phyloP scores from a whole-genome alignment of 2,888 invertebrate species.

The Augiades crinisus region DNA sequence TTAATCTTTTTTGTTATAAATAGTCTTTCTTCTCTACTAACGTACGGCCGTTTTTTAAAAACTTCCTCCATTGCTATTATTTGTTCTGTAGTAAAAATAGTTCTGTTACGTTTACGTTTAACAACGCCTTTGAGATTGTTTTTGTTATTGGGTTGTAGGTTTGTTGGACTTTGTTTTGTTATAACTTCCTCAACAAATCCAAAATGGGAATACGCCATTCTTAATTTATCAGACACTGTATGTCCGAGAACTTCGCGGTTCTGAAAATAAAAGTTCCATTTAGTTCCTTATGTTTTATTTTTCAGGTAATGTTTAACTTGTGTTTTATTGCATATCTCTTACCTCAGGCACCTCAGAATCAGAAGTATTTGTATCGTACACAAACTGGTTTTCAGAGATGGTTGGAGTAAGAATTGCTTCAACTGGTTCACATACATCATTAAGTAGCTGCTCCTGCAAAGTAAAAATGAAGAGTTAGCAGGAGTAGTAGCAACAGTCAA shows the following conservation, averaged over 20 bases:
- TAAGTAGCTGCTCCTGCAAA: background rate
- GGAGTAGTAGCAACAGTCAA: too few species aligned
- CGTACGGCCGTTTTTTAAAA: slow-evolving; percentile 84
- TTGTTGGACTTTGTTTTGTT: background rate
- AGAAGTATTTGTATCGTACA: background rate
- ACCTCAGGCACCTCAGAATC: slow-evolving; percentile 7
- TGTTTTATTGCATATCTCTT: slow-evolving; percentile 1
- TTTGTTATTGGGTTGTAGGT: background rate
- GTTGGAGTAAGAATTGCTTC: background rate
- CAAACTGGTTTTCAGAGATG: background rate
- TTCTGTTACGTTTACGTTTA: slow-evolving; percentile 75
- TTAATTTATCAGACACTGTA: background rate
- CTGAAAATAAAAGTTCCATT: background rate
- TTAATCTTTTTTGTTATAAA: slow-evolving; percentile 78
- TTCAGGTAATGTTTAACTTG: background rate
- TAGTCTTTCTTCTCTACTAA: slow-evolving; percentile 85
- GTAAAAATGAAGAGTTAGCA: too few species aligned
- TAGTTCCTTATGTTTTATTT: background rate
- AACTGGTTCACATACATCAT: background rate
- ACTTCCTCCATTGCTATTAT: slow-evolving; percentile 86
- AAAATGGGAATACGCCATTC: background rate
- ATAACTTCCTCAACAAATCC: background rate
- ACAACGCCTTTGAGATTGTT: background rate
- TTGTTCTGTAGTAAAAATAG: slow-evolving; percentile 88
- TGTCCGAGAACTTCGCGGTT: background rate